A percentile compares a stretch with the other conserved stretches of the same genome.
These are phyloP conservation scores for Suricata suricatta DNA, from an alignment of 2,113 vertebrate genomes.

Conservation along the genomic window DNA sequence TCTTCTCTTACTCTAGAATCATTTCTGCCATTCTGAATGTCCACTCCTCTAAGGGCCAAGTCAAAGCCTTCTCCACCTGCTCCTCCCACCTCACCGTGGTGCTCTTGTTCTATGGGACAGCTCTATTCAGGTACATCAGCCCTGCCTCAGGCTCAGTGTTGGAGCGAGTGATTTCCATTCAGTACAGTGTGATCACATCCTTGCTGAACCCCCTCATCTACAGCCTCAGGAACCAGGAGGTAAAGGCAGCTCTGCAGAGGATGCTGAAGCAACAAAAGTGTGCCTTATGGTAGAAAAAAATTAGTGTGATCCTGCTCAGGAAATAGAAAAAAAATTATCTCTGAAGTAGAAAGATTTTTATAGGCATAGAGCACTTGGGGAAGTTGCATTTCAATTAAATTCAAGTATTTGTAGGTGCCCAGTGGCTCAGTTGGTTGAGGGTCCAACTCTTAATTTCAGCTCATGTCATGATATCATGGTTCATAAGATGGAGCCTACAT, in stretches of 20 bases:
- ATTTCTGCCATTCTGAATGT: not conserved
- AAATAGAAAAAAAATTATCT: not conserved
- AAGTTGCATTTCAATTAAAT: not conserved
- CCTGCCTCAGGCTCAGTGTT: not conserved
- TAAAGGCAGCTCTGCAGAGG: conserved; percentile 3
- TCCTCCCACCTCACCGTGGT: conserved; percentile 29
- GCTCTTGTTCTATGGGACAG: conserved; percentile 41
- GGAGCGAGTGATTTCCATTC: conserved; percentile 36
- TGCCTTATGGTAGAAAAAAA: not conserved
- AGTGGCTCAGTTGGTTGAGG: too few relatives aligned
- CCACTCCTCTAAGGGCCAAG: not conserved
- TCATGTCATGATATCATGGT: too few relatives aligned
- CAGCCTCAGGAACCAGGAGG: conserved; percentile 52
- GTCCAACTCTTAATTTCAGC: too few relatives aligned
- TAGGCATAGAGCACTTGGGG: not conserved
- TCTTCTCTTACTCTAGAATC: conserved; percentile 48
- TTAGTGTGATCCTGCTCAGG: not conserved
- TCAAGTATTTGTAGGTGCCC: not conserved
- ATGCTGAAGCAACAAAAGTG: not conserved
- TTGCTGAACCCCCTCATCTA: not conserved
- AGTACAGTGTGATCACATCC: conserved; percentile 19
- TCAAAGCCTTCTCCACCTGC: conserved; percentile 24
- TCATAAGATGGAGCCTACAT: too few relatives aligned
- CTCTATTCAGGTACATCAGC: conserved; percentile 49
- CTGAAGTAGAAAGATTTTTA: not conserved